Evolutionary conservation across 2,888 invertebrate genomes (phyloP).

Genomic region (Drosophila barbarae): DNA sequence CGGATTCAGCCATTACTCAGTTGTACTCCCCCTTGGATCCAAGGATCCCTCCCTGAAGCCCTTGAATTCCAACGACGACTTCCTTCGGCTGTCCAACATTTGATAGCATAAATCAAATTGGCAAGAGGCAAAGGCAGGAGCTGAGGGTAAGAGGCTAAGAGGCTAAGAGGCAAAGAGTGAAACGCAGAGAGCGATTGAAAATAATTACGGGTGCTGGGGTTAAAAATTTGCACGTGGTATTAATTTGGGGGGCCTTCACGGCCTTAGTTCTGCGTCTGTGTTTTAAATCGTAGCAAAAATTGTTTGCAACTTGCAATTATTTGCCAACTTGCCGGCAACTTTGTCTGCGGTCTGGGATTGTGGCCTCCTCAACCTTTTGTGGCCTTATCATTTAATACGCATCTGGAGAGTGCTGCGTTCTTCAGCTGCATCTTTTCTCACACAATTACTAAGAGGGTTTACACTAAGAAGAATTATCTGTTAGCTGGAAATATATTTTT

Average conservation of each 20-base stretch:
- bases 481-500: accelerated
- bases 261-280: slow-evolving; percentile 27
- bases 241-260: slow-evolving; percentile 47
- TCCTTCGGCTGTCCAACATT: slow-evolving; percentile 37
- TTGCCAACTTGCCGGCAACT: slow-evolving; percentile 35
- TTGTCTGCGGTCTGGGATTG: slow-evolving; percentile 44
- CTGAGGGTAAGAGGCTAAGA: not conserved
- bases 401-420: slow-evolving; percentile 49
- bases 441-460: slow-evolving; percentile 46
- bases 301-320: slow-evolving; percentile 64
- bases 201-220: slow-evolving; percentile 73
- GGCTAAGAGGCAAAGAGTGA: not conserved
- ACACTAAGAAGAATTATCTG: not conserved
- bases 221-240: slow-evolving; percentile 72
- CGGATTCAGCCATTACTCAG: slow-evolving; percentile 28
- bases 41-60: not conserved
- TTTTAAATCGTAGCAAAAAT: slow-evolving; percentile 67
- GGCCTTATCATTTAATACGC: slow-evolving; percentile 70
- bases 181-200: slow-evolving; percentile 43
- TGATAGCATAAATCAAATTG: slow-evolving; percentile 74
- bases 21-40: slow-evolving; percentile 8
- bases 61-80: not conserved
- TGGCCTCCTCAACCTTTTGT: slow-evolving; percentile 49
- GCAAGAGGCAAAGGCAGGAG: slow-evolving; percentile 5
- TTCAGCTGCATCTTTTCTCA: slow-evolving; percentile 62